Evolutionary conservation across 2,113 vertebrate species (phyloP), one percentile per base, ranked within the genome.

Genomic region (Corythornis cristatus): DNA sequence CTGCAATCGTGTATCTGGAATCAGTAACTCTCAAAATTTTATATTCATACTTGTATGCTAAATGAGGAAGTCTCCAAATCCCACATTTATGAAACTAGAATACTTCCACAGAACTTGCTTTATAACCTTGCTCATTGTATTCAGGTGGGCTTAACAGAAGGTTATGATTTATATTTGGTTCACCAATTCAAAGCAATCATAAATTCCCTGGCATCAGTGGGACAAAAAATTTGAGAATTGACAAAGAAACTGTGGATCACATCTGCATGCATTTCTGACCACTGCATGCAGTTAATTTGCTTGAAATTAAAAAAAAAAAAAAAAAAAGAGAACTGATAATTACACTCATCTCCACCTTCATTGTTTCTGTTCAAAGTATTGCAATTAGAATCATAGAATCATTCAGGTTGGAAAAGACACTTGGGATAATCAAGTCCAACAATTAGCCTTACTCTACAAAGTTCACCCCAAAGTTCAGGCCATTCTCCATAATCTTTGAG

Each of bases 201-300:
- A 48, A 53, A 40, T 33, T n/a, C 33, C 15, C 9, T 74, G 20
- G 4, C 33, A 74, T 40, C 53, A 46, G 4, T 13, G 9, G 31
- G 29, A 11, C 25, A 86, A 14, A 2, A 28, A 61, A 58, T 12
- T 2, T 29, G 43, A 76, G 42, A 33, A 77, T 13, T 29, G 16
- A 43, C 15, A 17, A 28, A 12, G 28, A 71, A 74, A n/a, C 3
- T 0, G 0, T 54, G 54, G 18, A 19, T 48, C 15, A 50, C 25
- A 74, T 43, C 26, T 78, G 43, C 17, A 40, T 42, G 16, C 12
- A 28, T 50, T 82, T 61, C 29, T n/a, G n/a, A 8, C 4, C 3
- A 4, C 12, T 62, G 4, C 7, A 8, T 40, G 21, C 7, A 29
- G 6, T 54, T 56, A 12, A 35, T 78, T 53, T 60, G 6, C 48